phyloP scores from a whole-genome alignment of 2,888 invertebrate genomes.

The Phoronis australis region DNA sequence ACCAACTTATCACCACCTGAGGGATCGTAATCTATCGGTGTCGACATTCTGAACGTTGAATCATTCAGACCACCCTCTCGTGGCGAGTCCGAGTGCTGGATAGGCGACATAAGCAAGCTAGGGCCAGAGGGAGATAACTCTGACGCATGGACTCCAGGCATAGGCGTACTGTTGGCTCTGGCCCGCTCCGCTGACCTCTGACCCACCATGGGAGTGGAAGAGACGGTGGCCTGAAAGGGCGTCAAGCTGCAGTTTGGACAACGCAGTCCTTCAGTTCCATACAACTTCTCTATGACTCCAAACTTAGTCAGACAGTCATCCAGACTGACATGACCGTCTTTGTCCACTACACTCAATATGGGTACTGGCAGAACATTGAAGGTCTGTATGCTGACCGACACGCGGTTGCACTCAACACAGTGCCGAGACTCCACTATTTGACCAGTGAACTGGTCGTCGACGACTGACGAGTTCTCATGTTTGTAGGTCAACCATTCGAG shows the following conservation, averaged over 20 bases:
- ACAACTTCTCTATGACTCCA: conserved; percentile 39
- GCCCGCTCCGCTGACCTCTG: neutral
- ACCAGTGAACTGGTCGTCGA: conserved; percentile 45
- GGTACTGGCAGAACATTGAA: conserved; percentile 48
- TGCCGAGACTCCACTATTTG: conserved; percentile 45
- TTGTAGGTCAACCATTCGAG: conserved; percentile 50
- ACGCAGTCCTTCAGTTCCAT: conserved; percentile 27
- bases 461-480: conserved; percentile 33
- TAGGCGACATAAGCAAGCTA: conserved; percentile 29
- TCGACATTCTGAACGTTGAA: conserved; percentile 42
- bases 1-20: conserved; percentile 1
- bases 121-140: neutral
- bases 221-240: neutral
- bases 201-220: neutral
- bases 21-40: conserved; percentile 30
- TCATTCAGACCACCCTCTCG: conserved; percentile 21
- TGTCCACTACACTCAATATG: conserved; percentile 28
- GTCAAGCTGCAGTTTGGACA: conserved; percentile 17
- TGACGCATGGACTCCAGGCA: too few species aligned
- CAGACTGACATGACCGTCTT: conserved; percentile 34
- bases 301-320: conserved; percentile 45
- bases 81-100: too few species aligned
- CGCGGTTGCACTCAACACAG: conserved; percentile 34
- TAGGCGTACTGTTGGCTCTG: neutral
- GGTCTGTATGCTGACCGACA: conserved; percentile 42